Percentiles rank a stretch among this genome's conserved stretches.
Conservation (phyloP, 2,888 invertebrate genomes). For the Dusona sp. region DNA sequence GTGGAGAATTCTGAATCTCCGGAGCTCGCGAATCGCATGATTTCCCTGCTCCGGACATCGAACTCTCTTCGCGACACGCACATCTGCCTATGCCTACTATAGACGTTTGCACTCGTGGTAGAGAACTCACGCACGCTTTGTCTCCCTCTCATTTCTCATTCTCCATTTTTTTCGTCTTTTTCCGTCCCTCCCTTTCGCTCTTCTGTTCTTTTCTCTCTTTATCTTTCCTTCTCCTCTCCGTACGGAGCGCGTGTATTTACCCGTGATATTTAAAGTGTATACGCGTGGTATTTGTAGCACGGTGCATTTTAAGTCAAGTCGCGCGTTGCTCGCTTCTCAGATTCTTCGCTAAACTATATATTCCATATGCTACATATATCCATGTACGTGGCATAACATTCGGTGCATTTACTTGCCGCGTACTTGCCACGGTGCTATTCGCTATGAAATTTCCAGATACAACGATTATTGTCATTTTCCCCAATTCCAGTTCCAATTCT, state of each 20-base stretch:
- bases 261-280: slow-evolving; percentile 51
- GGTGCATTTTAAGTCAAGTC: slow-evolving; percentile 58
- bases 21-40: slow-evolving; percentile 72
- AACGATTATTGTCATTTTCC: too few relatives aligned
- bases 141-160: neutral
- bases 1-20: slow-evolving; percentile 38
- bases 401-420: slow-evolving; percentile 37
- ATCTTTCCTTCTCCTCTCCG: neutral
- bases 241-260: slow-evolving; percentile 38
- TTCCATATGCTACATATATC: neutral
- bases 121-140: slow-evolving; percentile 31
- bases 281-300: slow-evolving; percentile 58
- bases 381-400: neutral
- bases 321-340: slow-evolving; percentile 54
- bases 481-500: too few relatives aligned
- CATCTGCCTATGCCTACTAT: slow-evolving; percentile 58
- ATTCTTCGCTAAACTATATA: slow-evolving; percentile 34
- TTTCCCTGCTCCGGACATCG: slow-evolving; percentile 79
- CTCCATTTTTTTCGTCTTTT: neutral
- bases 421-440: neutral
- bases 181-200: neutral
- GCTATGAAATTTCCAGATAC: neutral
- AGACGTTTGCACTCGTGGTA: neutral
- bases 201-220: neutral
- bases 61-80: slow-evolving; percentile 72